phyloP scores from a whole-genome alignment of 2,888 invertebrate species.

The Coleophora flavipennella region DNA sequence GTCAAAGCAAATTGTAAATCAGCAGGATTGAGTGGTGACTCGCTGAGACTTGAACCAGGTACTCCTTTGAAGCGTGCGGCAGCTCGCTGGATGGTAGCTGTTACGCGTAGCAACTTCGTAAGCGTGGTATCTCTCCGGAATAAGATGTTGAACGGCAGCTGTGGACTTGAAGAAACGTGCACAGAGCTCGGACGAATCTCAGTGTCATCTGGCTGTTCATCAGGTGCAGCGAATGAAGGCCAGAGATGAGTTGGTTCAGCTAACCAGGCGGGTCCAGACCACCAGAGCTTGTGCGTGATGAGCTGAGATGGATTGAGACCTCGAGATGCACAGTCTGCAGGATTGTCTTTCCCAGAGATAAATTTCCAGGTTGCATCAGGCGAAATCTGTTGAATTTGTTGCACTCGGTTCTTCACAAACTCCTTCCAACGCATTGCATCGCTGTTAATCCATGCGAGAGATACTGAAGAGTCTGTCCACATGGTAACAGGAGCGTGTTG shows the following conservation, averaged over 20 bases:
- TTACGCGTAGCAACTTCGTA: not conserved
- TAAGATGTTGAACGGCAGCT: not conserved
- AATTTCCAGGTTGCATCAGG: conserved; percentile 12
- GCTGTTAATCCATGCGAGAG: conserved; percentile 15
- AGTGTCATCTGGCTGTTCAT: not conserved
- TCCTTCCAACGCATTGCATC: conserved; percentile 8
- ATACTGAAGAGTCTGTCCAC: conserved; percentile 5
- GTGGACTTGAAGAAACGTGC: not conserved
- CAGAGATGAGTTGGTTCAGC: not conserved
- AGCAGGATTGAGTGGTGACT: not conserved
- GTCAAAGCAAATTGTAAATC: not conserved
- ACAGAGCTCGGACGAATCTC: not conserved
- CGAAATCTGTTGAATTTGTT: conserved; percentile 9
- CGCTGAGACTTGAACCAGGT: not conserved
- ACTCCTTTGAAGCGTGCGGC: not conserved
- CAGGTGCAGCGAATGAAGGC: not conserved
- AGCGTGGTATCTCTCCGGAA: not conserved
- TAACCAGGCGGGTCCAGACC: not conserved
- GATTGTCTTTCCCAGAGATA: conserved; percentile 12
- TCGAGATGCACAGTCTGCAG: conserved; percentile 15
- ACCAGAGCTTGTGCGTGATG: conserved; percentile 1
- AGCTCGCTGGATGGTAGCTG: not conserved
- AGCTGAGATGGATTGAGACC: conserved; percentile 9
- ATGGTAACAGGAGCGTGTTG: not conserved
- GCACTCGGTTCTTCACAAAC: conserved; percentile 10